Evolutionary conservation across 2,888 invertebrate species (phyloP).

Genomic region (Eristalis intricaria): DNA sequence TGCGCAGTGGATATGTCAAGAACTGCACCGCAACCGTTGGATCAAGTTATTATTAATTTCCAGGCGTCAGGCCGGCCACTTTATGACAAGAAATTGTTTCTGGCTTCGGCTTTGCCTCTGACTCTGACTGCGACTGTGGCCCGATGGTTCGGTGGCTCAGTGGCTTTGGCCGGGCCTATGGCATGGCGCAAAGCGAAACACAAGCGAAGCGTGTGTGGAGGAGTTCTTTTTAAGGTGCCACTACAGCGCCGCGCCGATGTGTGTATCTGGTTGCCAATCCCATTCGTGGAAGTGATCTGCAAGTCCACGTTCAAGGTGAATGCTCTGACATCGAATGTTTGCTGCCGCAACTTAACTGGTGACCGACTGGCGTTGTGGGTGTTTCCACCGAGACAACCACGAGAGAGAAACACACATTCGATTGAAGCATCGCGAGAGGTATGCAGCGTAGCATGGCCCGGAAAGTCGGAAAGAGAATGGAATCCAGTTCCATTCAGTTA

Average conservation of each 20-base stretch:
- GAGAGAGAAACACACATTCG: conserved; percentile 29
- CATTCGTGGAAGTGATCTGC: conserved; percentile 69
- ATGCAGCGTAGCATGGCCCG: conserved; percentile 20
- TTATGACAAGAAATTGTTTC: conserved; percentile 72
- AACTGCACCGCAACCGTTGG: conserved; percentile 69
- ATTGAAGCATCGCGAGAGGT: conserved; percentile 5
- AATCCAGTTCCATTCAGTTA: conserved; percentile 69
- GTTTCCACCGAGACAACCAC: conserved; percentile 36
- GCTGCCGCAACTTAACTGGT: conserved; percentile 53
- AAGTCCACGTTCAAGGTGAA: conserved; percentile 72
- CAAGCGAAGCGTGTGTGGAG: conserved; percentile 24
- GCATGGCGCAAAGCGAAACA: conserved; percentile 23
- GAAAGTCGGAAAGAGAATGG: conserved; percentile 66
- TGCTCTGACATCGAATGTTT: conserved; percentile 68
- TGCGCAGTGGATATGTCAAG: conserved; percentile 70
- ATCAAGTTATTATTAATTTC: conserved; percentile 72
- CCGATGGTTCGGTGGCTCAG: not conserved
- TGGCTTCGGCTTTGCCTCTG: not conserved
- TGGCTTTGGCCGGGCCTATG: conserved; percentile 58
- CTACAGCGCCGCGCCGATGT: conserved; percentile 61
- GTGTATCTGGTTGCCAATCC: conserved; percentile 68
- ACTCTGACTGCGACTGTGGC: not conserved
- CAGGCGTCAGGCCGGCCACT: conserved; percentile 70
- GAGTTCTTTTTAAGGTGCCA: conserved; percentile 60
- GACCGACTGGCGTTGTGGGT: conserved; percentile 72